These are phyloP conservation scores for Stenodera caucasica DNA, from an alignment of 2,888 invertebrate species.

Conservation along the genomic window DNA sequence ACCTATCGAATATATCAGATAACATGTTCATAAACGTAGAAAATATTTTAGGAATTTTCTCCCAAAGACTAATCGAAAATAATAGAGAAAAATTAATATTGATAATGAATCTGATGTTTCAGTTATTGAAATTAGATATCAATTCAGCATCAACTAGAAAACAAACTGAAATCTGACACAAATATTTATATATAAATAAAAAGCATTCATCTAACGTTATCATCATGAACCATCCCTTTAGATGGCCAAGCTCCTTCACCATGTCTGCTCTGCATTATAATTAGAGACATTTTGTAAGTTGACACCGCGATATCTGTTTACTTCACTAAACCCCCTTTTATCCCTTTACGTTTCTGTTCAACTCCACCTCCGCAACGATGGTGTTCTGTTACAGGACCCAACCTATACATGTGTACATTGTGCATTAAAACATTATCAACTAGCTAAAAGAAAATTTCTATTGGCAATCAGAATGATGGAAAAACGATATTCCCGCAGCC, in stretches of 20 bases:
- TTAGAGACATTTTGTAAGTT: conserved; percentile 49
- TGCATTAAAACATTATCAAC: not conserved
- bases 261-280: conserved; percentile 42
- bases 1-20: conserved; percentile 19
- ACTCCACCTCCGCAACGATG: conserved; percentile 22
- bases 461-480: too few relatives aligned
- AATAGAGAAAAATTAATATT: conserved; percentile 15
- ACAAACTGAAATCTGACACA: too few relatives aligned
- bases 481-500: too few relatives aligned
- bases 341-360: conserved; percentile 27
- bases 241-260: conserved; percentile 28
- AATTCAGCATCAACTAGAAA: conserved; percentile 5
- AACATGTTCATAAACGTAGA: conserved; percentile 6
- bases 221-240: not conserved
- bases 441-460: too few relatives aligned
- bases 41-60: too few relatives aligned
- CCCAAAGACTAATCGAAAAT: too few relatives aligned
- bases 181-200: too few relatives aligned
- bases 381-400: conserved; percentile 22
- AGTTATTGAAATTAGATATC: conserved; percentile 22
- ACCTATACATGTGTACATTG: conserved; percentile 21
- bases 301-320: conserved; percentile 47
- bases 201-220: too few relatives aligned
- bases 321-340: conserved; percentile 32
- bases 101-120: conserved; percentile 20